phyloP scores from a whole-genome alignment of 2,113 vertebrate genomes.

The Nesogale talazaci region DNA sequence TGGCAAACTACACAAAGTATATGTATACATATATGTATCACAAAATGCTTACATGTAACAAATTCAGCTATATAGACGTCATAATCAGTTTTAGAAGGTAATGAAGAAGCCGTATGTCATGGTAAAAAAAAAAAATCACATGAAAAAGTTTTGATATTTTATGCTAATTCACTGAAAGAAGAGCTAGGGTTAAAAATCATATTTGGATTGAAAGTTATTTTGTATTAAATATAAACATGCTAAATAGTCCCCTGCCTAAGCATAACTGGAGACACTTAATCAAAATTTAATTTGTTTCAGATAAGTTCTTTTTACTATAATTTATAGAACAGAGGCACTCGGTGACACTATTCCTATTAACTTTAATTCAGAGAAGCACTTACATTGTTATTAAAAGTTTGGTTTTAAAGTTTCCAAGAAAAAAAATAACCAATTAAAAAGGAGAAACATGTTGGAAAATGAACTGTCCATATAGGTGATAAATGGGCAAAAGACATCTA shows the following conservation, averaged over 20 bases:
- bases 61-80: not conserved
- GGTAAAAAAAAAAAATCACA: constrained; percentile 41
- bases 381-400: constrained; percentile 39
- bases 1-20: not conserved
- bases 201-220: constrained; percentile 30
- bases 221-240: constrained; percentile 38
- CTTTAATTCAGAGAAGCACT: constrained; percentile 48
- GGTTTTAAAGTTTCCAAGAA: not conserved
- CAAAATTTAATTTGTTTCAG: constrained; percentile 52
- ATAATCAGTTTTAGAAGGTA: not conserved
- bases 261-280: constrained; percentile 7
- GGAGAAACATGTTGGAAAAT: not conserved
- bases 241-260: not conserved
- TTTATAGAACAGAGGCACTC: not conserved
- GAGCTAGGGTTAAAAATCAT: not conserved
- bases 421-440: constrained; percentile 29
- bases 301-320: constrained; percentile 48
- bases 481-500: not conserved
- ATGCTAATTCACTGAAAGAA: constrained; percentile 35
- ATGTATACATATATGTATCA: not conserved
- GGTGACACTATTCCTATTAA: not conserved
- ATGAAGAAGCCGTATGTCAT: not conserved
- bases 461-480: not conserved
- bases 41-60: not conserved
- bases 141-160: not conserved